Percentiles rank a stretch among this genome's conserved stretches.
Conservation (phyloP, 1,140 invertebrate genomes). For the Sweltsa coloradensis region DNA sequence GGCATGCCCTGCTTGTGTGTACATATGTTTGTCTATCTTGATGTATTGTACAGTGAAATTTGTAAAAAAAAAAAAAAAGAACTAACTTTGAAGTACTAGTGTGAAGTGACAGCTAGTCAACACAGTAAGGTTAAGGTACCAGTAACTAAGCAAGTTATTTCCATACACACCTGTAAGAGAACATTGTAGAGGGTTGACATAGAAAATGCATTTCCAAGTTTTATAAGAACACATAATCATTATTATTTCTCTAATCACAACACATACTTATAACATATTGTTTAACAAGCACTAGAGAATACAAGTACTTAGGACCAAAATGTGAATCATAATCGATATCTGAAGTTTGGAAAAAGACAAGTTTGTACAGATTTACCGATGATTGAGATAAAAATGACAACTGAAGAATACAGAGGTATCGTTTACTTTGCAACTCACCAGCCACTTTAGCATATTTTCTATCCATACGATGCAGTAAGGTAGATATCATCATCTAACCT, state of each 20-base stretch:
- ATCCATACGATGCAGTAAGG: background rate
- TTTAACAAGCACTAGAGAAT: slow-evolving; percentile 12
- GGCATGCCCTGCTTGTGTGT: too few species aligned
- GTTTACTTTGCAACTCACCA: background rate
- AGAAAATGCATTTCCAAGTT: too few species aligned
- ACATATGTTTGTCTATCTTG: too few species aligned
- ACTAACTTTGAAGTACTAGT: too few species aligned
- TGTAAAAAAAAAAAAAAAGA: too few species aligned
- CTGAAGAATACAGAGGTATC: background rate
- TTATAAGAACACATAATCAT: slow-evolving; percentile 13
- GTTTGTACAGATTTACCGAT: slow-evolving; percentile 6
- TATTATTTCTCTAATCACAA: slow-evolving; percentile 13
- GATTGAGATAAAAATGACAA: background rate
- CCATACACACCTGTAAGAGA: too few species aligned
- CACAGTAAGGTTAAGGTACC: too few species aligned
- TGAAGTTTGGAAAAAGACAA: slow-evolving; percentile 2
- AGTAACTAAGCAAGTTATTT: too few species aligned
- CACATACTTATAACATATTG: slow-evolving; percentile 10
- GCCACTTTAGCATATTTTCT: background rate
- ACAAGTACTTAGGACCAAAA: slow-evolving; percentile 8
- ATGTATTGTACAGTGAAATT: too few species aligned
- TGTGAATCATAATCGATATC: slow-evolving; percentile 1
- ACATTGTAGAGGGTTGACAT: too few species aligned
- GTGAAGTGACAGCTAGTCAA: too few species aligned
- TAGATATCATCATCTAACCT: background rate